Conservation (phyloP, 64 coral and sea anemone species). For the Catalaphyllia jardinei region DNA sequence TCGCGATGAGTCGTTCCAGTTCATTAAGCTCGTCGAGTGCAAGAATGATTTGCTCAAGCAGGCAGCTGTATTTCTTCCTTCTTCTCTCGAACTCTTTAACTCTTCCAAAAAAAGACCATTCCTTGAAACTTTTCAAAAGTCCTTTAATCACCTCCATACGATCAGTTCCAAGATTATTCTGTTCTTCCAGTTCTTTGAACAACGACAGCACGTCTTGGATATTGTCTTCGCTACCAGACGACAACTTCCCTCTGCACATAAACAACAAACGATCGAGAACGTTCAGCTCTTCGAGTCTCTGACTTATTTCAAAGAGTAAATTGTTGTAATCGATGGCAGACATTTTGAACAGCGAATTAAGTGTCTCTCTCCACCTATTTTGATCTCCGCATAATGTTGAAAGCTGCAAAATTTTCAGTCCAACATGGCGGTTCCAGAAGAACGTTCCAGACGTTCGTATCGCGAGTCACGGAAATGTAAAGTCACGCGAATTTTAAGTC, state of each 20-base stretch:
- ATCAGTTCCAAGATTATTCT: neutral
- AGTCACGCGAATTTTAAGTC: too few relatives aligned
- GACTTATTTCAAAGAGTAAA: neutral
- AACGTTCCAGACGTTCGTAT: too few relatives aligned
- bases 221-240: neutral
- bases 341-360: neutral
- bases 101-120: neutral
- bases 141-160: neutral
- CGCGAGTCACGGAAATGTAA: too few relatives aligned
- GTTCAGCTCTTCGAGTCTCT: neutral
- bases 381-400: too few relatives aligned
- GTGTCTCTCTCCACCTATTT: too few relatives aligned
- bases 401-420: too few relatives aligned
- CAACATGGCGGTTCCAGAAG: too few relatives aligned
- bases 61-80: neutral
- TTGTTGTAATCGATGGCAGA: neutral
- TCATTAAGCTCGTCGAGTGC: constrained; percentile 15
- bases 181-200: neutral
- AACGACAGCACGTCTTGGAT: constrained; percentile 8
- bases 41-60: neutral
- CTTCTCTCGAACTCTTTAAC: neutral
- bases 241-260: neutral
- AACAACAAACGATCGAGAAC: neutral
- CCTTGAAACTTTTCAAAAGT: neutral
- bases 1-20: neutral